These are phyloP conservation scores for Leptinotarsa tumamoca DNA, from an alignment of 2,888 invertebrate species.

Conservation along the genomic window DNA sequence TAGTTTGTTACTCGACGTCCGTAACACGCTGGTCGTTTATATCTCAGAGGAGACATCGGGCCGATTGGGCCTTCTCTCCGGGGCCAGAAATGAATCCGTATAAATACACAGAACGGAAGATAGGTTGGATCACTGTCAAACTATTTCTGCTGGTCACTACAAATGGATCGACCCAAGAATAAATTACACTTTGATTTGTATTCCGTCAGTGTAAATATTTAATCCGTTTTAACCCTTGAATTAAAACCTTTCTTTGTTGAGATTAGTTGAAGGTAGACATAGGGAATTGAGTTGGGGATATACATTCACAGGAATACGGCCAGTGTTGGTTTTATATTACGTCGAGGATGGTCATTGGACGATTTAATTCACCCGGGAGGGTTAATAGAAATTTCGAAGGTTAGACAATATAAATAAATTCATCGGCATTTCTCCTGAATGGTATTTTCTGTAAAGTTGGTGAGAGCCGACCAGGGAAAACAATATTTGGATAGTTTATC, in stretches of 20 bases:
- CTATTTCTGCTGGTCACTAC: constrained; percentile 14
- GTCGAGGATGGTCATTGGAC: background rate
- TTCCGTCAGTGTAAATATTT: constrained; percentile 48
- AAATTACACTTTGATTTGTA: constrained; percentile 52
- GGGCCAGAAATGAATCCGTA: constrained; percentile 55
- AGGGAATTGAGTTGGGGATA: constrained; percentile 8
- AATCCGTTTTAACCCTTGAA: constrained; percentile 43
- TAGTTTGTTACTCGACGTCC: constrained; percentile 24
- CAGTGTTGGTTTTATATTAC: constrained; percentile 12
- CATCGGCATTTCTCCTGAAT: background rate
- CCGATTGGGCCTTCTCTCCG: constrained; percentile 46
- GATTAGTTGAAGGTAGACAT: constrained; percentile 36
- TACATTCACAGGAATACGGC: background rate
- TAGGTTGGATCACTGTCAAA: constrained; percentile 39
- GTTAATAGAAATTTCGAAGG: background rate
- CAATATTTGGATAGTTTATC: no score
- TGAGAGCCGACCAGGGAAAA: background rate
- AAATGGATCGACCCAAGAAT: constrained; percentile 34
- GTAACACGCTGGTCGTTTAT: constrained; percentile 42
- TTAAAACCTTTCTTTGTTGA: constrained; percentile 42
- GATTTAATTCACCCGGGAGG: constrained; percentile 1
- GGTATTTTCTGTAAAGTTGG: background rate
- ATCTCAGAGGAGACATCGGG: constrained; percentile 50
- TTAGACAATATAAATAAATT: background rate
- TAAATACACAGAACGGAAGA: constrained; percentile 43